Evolutionary conservation across 2,113 vertebrate genomes (phyloP), one percentile per base, ranked within the genome.

Genomic region (Pterocles burchelli): DNA sequence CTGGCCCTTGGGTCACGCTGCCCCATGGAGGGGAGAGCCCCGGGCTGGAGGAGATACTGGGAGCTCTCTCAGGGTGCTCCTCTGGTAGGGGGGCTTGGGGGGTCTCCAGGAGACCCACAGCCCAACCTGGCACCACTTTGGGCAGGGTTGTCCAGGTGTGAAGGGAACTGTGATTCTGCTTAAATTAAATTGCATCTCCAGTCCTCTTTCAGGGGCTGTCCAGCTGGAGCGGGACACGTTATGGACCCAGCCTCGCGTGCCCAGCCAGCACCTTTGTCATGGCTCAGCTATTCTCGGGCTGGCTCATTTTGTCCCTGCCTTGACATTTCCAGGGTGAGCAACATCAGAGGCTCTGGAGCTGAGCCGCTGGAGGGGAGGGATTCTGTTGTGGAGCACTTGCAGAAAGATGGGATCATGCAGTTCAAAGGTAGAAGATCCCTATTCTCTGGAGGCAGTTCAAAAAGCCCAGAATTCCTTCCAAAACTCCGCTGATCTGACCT

Each of bases 351-450:
- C 85, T 87, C 79, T 4, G 0, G 36, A 68, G 48, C 45, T 10
- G 75, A 96, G 77, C 76, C 1, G 4, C 79, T 59, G 43, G 26
- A 58, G 46, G 49, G 36, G 65, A 79, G 19, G 70, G 73, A 82
- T 94, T 94, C 85, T 20, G 49, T 17, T 49, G 46, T 71, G 66
- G 66, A 82, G 79, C 5, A 1, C 66, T 74, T 79, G 75, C 7
- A 8, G 91, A 89, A 92, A 86, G 90, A 93, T 28, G 34, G 90
- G 92, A 88, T 93, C 58, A 49, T 52, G 51, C 67, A 67, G 25
- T 82, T 95, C 80, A 85, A 95, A 93, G 91, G 78, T 46, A 88
- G 84, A 92, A 83, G 89, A 82, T 93, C 43, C 45, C 55, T 63
- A 13, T 74, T 85, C 63, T 76, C 72, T 82, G 79, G 57, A 95